Evolutionary conservation across 2,113 vertebrate species (phyloP).

Genomic region (Lamprologus lemairii): DNA sequence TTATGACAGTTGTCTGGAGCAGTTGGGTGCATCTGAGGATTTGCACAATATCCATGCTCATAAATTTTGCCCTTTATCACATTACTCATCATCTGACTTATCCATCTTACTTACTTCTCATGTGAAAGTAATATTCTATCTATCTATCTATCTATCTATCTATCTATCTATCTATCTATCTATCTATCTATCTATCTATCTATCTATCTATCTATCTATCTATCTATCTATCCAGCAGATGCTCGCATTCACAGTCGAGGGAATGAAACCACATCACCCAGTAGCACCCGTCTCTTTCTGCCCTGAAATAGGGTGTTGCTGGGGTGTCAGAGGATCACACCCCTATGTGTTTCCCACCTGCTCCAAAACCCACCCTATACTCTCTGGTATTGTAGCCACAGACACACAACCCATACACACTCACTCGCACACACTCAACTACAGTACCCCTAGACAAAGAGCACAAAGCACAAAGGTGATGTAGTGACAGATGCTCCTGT

Average conservation of each 20-base stretch:
- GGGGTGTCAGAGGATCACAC: slow-evolving; percentile 66
- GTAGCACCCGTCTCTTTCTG: slow-evolving; percentile 27
- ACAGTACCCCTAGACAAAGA: slow-evolving; percentile 40
- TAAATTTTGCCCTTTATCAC: neutral
- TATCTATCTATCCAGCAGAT: slow-evolving; percentile 18
- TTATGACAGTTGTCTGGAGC: neutral
- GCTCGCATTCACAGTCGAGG: slow-evolving; percentile 37
- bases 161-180: neutral
- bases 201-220: neutral
- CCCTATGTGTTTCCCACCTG: slow-evolving; percentile 53
- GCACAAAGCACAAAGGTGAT: slow-evolving; percentile 57
- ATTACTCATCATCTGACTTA: neutral
- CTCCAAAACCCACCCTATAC: slow-evolving; percentile 21
- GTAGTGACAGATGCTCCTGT: slow-evolving; percentile 58
- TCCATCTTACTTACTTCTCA: neutral
- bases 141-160: neutral
- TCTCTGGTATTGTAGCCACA: neutral
- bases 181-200: slow-evolving; percentile 5
- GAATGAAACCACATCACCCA: slow-evolving; percentile 28
- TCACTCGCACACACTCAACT: neutral
- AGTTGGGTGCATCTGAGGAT: neutral
- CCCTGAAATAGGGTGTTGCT: slow-evolving; percentile 67
- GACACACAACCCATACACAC: neutral
- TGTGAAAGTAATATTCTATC: neutral
- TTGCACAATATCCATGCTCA: neutral